phyloP scores from a whole-genome alignment of 2,113 vertebrate genomes.

The Ictidomys tridecemlineatus region DNA sequence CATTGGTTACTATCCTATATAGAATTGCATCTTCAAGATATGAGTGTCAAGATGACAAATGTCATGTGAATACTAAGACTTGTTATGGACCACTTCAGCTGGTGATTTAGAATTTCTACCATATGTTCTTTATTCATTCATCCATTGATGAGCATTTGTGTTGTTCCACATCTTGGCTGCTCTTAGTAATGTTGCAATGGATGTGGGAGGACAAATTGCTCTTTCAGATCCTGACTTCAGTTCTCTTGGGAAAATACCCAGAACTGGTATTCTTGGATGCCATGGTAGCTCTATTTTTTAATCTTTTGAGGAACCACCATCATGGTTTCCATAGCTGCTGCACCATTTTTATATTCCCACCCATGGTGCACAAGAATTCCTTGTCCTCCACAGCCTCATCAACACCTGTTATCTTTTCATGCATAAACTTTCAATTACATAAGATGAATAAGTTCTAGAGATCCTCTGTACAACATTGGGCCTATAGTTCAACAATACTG shows the following conservation, averaged over 20 bases:
- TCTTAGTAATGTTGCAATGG: neutral
- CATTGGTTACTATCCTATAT: neutral
- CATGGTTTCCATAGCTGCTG: neutral
- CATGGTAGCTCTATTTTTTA: neutral
- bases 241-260: neutral
- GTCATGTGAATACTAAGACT: neutral
- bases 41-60: neutral
- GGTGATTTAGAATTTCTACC: neutral
- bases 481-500: neutral
- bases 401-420: neutral
- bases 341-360: neutral
- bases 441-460: neutral
- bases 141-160: too few relatives aligned
- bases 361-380: neutral
- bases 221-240: neutral
- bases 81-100: neutral
- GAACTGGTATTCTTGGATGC: neutral
- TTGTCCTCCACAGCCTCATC: neutral
- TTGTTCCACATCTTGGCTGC: neutral
- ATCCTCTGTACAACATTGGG: neutral
- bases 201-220: neutral
- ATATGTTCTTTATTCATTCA: neutral
- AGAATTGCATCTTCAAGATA: neutral
- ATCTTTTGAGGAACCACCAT: neutral
- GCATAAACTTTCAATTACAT: neutral